Evolutionary conservation across 2,797 vertebrate species (phyloP).

Genomic region (Lithobates sylvaticus): DNA sequence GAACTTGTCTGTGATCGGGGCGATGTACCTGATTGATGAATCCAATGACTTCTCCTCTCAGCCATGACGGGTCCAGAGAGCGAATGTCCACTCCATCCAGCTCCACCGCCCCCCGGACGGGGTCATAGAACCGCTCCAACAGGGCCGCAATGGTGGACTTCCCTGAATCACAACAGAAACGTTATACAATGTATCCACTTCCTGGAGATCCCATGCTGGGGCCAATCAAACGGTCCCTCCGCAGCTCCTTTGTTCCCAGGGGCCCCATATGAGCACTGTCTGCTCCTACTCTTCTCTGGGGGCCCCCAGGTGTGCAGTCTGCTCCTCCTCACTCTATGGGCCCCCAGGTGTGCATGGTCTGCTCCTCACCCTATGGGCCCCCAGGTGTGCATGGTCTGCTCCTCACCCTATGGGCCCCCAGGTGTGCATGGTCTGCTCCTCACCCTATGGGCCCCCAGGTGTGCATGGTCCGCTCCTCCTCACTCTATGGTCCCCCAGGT

Average conservation of each 20-base stretch:
- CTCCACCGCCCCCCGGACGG: slow-evolving; percentile 80
- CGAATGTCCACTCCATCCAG: slow-evolving; percentile 88
- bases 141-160: slow-evolving; percentile 93
- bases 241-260: too few species aligned
- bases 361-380: neutral
- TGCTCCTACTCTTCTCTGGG: too few species aligned
- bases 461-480: neutral
- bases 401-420: too few species aligned
- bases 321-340: too few species aligned
- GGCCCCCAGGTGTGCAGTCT: too few species aligned
- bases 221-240: too few species aligned
- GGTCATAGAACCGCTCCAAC: slow-evolving; percentile 95
- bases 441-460: neutral
- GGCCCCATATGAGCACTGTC: neutral
- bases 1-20: too few species aligned
- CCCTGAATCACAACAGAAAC: slow-evolving; percentile 72
- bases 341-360: neutral
- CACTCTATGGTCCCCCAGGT: neutral
- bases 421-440: neutral
- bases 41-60: slow-evolving; percentile 89
- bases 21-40: slow-evolving; percentile 91
- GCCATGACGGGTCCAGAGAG: slow-evolving; percentile 90
- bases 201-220: too few species aligned
- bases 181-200: too few species aligned
- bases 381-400: too few species aligned